phyloP scores from a whole-genome alignment of 2,797 vertebrate species.

The Apogon hyalosoma region DNA sequence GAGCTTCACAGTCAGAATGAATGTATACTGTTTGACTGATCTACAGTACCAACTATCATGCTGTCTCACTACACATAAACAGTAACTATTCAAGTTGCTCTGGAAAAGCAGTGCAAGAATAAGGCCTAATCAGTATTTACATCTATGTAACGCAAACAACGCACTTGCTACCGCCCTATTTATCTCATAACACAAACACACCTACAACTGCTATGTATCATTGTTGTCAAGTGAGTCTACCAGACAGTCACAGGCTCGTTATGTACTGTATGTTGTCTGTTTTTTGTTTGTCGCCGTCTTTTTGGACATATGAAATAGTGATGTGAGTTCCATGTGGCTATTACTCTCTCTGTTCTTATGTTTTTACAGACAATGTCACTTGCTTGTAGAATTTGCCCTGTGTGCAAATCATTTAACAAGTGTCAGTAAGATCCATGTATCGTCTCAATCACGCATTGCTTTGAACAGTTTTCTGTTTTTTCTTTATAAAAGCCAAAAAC shows the following conservation, averaged over 20 bases:
- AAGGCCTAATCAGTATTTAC: conserved; percentile 72
- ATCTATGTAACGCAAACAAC: conserved; percentile 56
- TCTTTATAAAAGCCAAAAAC: conserved; percentile 34
- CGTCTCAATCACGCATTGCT: conserved; percentile 64
- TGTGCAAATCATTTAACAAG: conserved; percentile 73
- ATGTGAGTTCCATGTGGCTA: conserved; percentile 67
- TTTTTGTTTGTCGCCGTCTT: conserved; percentile 42
- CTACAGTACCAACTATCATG: conserved; percentile 28
- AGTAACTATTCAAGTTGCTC: conserved; percentile 30
- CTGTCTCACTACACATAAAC: conserved; percentile 40
- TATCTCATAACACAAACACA: conserved; percentile 55
- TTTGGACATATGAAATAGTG: conserved; percentile 65
- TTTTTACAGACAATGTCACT: conserved; percentile 79
- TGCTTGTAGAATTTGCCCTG: conserved; percentile 71
- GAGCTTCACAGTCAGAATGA: conserved; percentile 60
- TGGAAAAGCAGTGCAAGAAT: conserved; percentile 40
- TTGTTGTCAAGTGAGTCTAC: conserved; percentile 64
- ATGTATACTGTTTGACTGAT: conserved; percentile 63
- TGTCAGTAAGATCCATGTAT: conserved; percentile 76
- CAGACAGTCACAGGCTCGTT: conserved; percentile 68
- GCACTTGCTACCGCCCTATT: conserved; percentile 60
- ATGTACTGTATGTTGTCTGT: conserved; percentile 74
- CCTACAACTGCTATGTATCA: conserved; percentile 53
- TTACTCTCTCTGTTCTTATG: conserved; percentile 62
- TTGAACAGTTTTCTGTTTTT: conserved; percentile 63